A percentile compares a stretch with the other conserved stretches of the same genome.
Conservation (phyloP, 2,888 invertebrate genomes). For the Bruchidius siliquastri region DNA sequence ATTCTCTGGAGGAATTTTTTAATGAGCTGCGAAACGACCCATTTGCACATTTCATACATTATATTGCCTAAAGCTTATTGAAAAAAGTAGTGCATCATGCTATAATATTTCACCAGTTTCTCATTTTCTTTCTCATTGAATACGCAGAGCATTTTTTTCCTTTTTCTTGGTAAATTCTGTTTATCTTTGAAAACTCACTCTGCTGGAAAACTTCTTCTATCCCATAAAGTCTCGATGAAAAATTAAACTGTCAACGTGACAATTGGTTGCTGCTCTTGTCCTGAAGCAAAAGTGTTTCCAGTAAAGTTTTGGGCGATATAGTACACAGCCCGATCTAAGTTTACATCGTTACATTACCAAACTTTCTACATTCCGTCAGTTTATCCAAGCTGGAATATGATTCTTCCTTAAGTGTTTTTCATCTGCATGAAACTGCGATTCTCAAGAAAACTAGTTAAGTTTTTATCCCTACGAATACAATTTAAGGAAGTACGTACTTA, state of each 20-base stretch:
- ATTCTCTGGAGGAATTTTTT: no score
- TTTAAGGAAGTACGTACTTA: neutral
- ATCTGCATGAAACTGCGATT: neutral
- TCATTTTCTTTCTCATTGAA: neutral
- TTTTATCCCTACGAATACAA: neutral
- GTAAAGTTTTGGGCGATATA: neutral
- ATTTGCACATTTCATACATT: no score
- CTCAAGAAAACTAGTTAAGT: neutral
- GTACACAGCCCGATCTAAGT: neutral
- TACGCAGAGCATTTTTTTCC: no score
- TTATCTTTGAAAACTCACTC: neutral
- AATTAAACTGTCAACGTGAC: neutral
- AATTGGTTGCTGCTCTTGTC: neutral
- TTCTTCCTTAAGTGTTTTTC: neutral
- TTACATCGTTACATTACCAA: neutral
- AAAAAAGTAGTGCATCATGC: neutral
- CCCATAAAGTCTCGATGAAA: neutral
- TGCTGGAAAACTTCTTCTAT: neutral
- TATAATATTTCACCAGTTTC: neutral
- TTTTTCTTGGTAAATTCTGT: neutral
- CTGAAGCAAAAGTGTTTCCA: neutral
- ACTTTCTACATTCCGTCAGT: neutral
- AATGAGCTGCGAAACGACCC: no score
- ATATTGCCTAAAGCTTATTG: no score
- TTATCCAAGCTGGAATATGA: neutral